phyloP scores from a whole-genome alignment of 2,113 vertebrate species.

The Leptobrachium leishanense region DNA sequence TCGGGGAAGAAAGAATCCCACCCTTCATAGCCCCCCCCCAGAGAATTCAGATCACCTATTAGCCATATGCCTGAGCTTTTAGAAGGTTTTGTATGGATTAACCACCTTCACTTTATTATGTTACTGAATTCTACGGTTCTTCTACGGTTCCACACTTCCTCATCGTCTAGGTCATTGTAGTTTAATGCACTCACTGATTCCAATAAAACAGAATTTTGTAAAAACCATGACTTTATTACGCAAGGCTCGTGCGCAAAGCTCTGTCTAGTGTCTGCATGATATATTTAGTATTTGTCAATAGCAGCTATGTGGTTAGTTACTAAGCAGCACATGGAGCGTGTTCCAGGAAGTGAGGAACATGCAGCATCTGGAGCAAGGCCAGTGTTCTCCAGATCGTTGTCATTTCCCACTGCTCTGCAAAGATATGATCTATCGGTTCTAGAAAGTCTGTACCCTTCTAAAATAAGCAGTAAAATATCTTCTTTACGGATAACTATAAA shows the following conservation, averaged over 20 bases:
- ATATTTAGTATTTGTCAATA: slow-evolving; percentile 23
- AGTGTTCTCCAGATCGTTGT: background rate
- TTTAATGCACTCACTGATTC: too few species aligned
- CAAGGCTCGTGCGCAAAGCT: slow-evolving; percentile 2
- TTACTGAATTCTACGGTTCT: too few species aligned
- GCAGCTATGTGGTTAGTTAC: slow-evolving; percentile 34
- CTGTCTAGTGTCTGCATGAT: slow-evolving; percentile 24
- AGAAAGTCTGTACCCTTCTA: too few species aligned
- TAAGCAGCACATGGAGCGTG: slow-evolving; percentile 1
- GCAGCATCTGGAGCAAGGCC: slow-evolving; percentile 25
- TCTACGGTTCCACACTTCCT: too few species aligned
- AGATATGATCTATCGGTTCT: too few species aligned
- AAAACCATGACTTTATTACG: background rate
- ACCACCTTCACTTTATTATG: too few species aligned
- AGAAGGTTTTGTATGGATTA: background rate
- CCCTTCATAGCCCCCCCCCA: background rate
- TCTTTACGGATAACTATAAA: too few species aligned
- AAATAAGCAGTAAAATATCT: too few species aligned
- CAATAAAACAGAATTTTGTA: too few species aligned
- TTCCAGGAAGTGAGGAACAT: slow-evolving; percentile 25
- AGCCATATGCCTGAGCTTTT: slow-evolving; percentile 4
- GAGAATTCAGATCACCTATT: background rate
- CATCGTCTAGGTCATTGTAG: too few species aligned
- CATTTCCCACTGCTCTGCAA: too few species aligned
- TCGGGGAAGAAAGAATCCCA: background rate